Percentiles rank a stretch among this genome's conserved stretches.
Conservation (phyloP, 2,797 vertebrate genomes). For the Sciurus carolinensis region DNA sequence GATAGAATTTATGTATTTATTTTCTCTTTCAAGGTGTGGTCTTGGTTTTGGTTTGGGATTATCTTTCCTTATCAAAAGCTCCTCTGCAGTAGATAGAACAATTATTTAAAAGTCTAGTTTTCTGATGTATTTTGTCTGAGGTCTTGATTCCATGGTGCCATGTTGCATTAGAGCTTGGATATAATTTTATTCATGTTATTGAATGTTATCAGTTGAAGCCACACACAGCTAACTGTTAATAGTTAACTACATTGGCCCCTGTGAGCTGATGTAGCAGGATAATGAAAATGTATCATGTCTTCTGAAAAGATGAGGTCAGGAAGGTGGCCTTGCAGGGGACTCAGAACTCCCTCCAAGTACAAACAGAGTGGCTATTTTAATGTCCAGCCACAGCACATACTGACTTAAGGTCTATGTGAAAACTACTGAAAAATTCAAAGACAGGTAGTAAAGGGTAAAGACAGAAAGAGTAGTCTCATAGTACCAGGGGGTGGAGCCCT, state of each 20-base stretch:
- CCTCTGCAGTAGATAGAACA: background rate
- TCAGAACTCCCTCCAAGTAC: background rate
- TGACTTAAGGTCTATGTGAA: background rate
- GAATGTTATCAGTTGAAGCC: background rate
- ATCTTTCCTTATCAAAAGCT: background rate
- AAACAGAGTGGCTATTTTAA: background rate
- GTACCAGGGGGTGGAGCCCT: background rate
- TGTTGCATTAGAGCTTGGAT: background rate
- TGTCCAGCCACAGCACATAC: no score
- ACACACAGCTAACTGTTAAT: background rate
- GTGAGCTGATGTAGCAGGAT: background rate
- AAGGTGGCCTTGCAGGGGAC: background rate
- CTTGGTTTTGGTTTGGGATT: slow-evolving; percentile 17
- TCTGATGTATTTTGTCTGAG: background rate
- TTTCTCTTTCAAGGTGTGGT: background rate
- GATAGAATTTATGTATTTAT: background rate
- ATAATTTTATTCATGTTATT: background rate
- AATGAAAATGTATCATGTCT: background rate
- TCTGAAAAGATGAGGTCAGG: background rate
- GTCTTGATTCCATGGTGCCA: background rate
- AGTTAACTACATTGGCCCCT: background rate
- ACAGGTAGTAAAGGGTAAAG: background rate
- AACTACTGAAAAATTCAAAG: background rate
- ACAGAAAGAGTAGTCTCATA: background rate
- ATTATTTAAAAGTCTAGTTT: background rate